Evolutionary conservation across 2,113 vertebrate genomes (phyloP), one percentile per base, ranked within the genome.

Genomic region (Scopus umbretta): DNA sequence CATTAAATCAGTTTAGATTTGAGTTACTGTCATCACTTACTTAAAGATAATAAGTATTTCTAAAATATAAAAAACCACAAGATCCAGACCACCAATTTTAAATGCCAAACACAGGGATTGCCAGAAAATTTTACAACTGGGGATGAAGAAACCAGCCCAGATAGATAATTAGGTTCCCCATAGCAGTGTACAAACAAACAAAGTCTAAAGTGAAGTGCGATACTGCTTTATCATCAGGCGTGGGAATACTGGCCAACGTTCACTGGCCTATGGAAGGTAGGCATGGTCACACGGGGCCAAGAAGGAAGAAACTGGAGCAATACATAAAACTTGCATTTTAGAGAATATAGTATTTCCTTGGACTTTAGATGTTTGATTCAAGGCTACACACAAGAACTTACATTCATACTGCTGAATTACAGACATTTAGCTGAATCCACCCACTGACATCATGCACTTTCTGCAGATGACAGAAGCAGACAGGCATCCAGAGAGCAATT

Each of bases 1-100:
- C 82, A 90, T 82, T 88, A 80, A 71, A 70, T 86, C 71, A 80
- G 56, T 82, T 68, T 88, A 26, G 18, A 88, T 90, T 90, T 90
- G 63, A 66, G 18, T 88, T 80, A 56, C 18, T 75, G 49, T 56
- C 80, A 72, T 76, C 58, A 62, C 19, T 86, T 82, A 73, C 66
- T 92, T 93, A 74, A 90, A 80, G 63, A 66, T 53, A 89, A 63
- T 29, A 89, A 6, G 1, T 45, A 61, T 80, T 95, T 92, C 49
- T 80, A 29, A 88, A 91, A 43, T 62, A 12, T 49, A 40, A 86
- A 36, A 10, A 23, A n/a, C n/a, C 25, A 59, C 3, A 16, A 26
- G 30, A 43, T 62, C 36, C 36, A 66, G 32, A 49, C 21, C 9
- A 72, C 18, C 36, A 52, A 36, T 82, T 90, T 68, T 30, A 79